A percentile compares a stretch with the other conserved stretches of the same genome.
phyloP scores from a whole-genome alignment of 2,888 invertebrate genomes.

The Dynastes maya region DNA sequence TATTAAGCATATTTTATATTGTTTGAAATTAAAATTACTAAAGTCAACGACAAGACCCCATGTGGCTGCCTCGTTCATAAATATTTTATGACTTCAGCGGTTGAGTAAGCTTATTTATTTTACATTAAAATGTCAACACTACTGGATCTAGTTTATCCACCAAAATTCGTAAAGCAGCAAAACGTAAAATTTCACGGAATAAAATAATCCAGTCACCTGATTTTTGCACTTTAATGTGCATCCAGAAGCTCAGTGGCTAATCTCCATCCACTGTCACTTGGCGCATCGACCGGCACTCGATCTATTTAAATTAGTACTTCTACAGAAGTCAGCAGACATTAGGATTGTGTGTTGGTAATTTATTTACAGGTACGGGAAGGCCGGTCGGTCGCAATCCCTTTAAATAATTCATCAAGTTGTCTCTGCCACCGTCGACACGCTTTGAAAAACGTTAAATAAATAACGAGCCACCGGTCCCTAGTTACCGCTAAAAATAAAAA shows the following conservation, averaged over 20 bases:
- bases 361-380: constrained; percentile 37
- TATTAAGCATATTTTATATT: no score
- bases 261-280: neutral
- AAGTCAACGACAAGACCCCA: no score
- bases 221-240: neutral
- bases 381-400: constrained; percentile 25
- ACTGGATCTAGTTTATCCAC: no score
- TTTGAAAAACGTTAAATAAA: constrained; percentile 43
- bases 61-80: no score
- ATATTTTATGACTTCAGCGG: no score
- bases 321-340: constrained; percentile 28
- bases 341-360: constrained; percentile 41
- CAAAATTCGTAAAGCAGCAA: neutral
- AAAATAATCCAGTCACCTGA: neutral
- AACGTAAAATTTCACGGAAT: neutral
- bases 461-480: constrained; percentile 27
- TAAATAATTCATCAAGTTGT: constrained; percentile 32
- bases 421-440: constrained; percentile 29
- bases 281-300: neutral
- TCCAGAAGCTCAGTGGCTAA: neutral
- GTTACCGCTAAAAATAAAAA: constrained; percentile 29
- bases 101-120: no score
- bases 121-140: no score
- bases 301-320: constrained; percentile 38
- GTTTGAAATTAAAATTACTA: no score